Evolutionary conservation across 2,888 invertebrate genomes (phyloP), one percentile per base, ranked within the genome.

Genomic region (Desoria tigrina): DNA sequence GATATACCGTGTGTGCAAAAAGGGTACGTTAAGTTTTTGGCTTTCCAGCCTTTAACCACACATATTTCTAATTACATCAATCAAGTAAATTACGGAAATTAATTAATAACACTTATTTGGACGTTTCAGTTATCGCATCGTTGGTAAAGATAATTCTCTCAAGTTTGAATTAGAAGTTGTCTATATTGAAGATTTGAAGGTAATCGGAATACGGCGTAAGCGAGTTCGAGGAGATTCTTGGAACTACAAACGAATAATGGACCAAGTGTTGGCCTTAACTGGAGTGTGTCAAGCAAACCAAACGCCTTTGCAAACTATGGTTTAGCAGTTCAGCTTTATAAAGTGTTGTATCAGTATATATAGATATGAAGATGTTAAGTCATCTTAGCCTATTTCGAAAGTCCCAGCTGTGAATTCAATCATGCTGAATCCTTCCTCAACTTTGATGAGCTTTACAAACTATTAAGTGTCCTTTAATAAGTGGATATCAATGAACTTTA

Each of bases 171-270:
- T 74, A 50, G 75, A 76, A 70, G 73, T 75, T 11, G 74, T 75
- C n/a, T 59, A 65, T 14, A 68, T 75, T 23, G 75, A 73, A 21
- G 61, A 69, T 2, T 27, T 72, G 28, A 71, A 74, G 59, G 66
- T 69, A 1, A 65, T 76, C 26, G 76, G 74, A 32, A 76, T 76
- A 63, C 82, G 86, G 61, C 82, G 90, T 63, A 90, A 90, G 78
- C 82, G 90, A 39, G 83, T 90, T 50, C 87, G 86, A 78, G 90
- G 90, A 0, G 88, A 90, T 78, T 86, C 88, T 1, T 90, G 90
- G 89, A 86, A 87, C 72, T 91, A 91, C 80, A 90, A 90, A 79
- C 85, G 84, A 72, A 85, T 90, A 37, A 89, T 89, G 78, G 89
- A 90, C 79, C 86, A 89, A 78, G 85, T 90, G 27, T 79, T 86